A percentile compares a stretch with the other conserved stretches of the same genome.
phyloP scores from a whole-genome alignment of 1,140 invertebrate genomes.

The Pseudomyrmex cubaensis region DNA sequence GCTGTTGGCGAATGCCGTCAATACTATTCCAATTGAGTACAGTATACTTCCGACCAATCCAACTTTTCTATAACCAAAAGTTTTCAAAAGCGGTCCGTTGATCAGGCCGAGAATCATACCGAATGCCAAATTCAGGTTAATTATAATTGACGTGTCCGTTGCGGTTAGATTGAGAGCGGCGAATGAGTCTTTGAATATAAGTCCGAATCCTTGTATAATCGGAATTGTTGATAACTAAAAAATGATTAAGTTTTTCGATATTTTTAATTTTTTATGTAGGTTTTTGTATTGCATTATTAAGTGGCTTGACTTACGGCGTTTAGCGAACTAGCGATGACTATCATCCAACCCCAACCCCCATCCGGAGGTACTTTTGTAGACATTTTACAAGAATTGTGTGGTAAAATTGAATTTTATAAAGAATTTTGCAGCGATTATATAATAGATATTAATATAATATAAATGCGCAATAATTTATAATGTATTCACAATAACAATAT shows the following conservation, averaged over 20 bases:
- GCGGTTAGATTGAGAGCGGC: conserved; percentile 85
- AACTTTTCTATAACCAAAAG: conserved; percentile 85
- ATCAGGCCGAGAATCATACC: conserved; percentile 86
- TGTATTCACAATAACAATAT: too few relatives aligned
- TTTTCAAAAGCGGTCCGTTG: conserved; percentile 84
- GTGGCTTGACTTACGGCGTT: conserved; percentile 86
- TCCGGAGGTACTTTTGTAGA: conserved; percentile 82
- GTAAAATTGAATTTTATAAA: neutral
- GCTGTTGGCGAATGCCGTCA: conserved; percentile 52
- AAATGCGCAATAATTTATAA: too few relatives aligned
- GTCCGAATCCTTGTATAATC: conserved; percentile 86
- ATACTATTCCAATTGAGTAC: conserved; percentile 31
- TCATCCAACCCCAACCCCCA: conserved; percentile 88
- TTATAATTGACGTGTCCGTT: conserved; percentile 84
- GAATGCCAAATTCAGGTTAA: conserved; percentile 86
- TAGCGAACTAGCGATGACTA: conserved; percentile 86
- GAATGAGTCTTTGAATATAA: conserved; percentile 88
- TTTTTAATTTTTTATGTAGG: neutral
- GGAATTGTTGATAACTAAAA: conserved; percentile 85
- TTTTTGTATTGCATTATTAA: neutral
- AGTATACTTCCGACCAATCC: conserved; percentile 78
- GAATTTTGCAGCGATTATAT: neutral
- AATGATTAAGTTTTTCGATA: conserved; percentile 3
- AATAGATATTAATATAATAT: too few relatives aligned
- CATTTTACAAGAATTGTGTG: conserved; percentile 24